Percentiles rank a stretch among this genome's conserved stretches.
phyloP scores from a whole-genome alignment of 2,888 invertebrate genomes.

The Aproaerema taeniolella region DNA sequence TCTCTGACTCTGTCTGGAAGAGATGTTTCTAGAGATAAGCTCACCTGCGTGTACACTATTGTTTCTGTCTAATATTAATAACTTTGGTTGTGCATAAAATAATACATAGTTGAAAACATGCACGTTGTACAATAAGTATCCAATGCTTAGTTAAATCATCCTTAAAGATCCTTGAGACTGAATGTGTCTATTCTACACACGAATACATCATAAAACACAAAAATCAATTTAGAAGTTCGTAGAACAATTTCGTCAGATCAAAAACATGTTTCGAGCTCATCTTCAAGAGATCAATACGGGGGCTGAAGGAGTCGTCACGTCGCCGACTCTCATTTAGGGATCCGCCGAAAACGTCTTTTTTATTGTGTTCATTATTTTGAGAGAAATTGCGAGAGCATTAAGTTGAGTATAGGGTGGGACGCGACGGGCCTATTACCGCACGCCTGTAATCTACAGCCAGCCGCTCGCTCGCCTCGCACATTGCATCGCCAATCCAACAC shows the following conservation, averaged over 20 bases:
- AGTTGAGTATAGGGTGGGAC: constrained; percentile 74
- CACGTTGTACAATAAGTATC: too few relatives aligned
- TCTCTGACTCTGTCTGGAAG: too few relatives aligned
- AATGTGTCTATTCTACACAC: constrained; percentile 9
- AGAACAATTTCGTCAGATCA: constrained; percentile 50
- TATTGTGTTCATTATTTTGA: constrained; percentile 72
- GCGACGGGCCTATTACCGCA: constrained; percentile 60
- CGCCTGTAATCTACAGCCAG: constrained; percentile 67
- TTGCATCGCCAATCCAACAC: too few relatives aligned
- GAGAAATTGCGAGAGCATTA: constrained; percentile 77
- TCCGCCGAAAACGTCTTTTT: constrained; percentile 62
- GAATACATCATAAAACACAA: constrained; percentile 3
- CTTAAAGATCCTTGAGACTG: too few relatives aligned
- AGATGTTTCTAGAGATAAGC: too few relatives aligned
- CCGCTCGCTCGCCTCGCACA: constrained; percentile 40
- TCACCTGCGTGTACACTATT: too few relatives aligned
- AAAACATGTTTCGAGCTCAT: constrained; percentile 35
- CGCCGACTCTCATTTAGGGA: constrained; percentile 53
- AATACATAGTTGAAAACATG: too few relatives aligned
- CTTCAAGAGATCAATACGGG: constrained; percentile 41
- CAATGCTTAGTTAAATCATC: too few relatives aligned
- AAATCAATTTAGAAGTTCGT: constrained; percentile 46
- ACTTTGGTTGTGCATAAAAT: too few relatives aligned
- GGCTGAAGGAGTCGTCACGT: constrained; percentile 44
- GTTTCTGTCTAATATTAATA: too few relatives aligned